phyloP scores from a whole-genome alignment of 2,797 vertebrate species.

The Anguilla obscura region DNA sequence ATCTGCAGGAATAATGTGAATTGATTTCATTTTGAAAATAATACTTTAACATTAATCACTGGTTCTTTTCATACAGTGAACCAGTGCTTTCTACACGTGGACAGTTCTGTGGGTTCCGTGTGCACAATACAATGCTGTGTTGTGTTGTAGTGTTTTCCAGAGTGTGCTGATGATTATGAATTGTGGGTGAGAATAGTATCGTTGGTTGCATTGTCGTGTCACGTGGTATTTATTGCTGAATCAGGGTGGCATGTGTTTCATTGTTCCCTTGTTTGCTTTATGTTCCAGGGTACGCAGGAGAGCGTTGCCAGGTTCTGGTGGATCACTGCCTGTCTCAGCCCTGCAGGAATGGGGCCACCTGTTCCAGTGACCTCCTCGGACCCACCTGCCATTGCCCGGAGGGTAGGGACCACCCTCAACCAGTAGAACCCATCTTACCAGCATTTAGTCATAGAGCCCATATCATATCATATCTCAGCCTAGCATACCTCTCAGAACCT shows the following conservation, averaged over 20 bases:
- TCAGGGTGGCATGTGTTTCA: background rate
- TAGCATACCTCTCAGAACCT: background rate
- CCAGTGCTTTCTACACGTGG: background rate
- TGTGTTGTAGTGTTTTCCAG: background rate
- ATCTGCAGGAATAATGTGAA: background rate
- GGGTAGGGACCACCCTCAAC: constrained; percentile 69
- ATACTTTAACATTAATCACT: background rate
- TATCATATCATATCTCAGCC: background rate
- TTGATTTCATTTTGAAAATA: background rate
- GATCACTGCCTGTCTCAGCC: constrained; percentile 87
- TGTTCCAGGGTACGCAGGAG: constrained; percentile 85
- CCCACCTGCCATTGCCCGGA: constrained; percentile 88
- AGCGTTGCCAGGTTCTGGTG: constrained; percentile 84
- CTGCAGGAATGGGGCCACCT: constrained; percentile 88
- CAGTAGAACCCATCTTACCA: background rate
- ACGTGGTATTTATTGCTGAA: background rate
- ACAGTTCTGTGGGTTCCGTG: background rate
- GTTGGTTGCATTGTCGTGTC: background rate
- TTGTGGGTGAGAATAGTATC: background rate
- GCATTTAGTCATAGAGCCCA: background rate
- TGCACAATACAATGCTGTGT: background rate
- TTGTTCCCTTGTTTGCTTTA: constrained; percentile 17
- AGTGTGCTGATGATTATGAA: background rate
- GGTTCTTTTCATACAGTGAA: background rate
- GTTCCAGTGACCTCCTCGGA: constrained; percentile 78